Base-by-base conservation (phyloP, 1,140 invertebrate species). In the Cotesia glomerata region DNA sequence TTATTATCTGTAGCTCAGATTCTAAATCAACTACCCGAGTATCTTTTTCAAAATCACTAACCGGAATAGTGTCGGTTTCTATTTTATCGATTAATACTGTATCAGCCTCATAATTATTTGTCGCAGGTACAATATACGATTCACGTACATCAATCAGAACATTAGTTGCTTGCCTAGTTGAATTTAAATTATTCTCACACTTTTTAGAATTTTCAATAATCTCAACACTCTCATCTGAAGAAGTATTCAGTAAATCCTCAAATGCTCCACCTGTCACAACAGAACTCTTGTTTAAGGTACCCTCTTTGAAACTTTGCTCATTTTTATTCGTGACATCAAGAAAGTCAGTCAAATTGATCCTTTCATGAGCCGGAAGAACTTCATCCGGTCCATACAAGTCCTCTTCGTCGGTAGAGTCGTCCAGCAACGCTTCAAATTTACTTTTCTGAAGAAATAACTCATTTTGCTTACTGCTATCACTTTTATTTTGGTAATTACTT, bases 241-340 rank as follows among this genome's bases (percentile, higher is more conserved):
- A 71, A 3, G 78, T 74, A 65, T 81, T 67, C 4, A 82, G 56
- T 34, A 82, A 71, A 61, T 75, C 73, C 56, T 82, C 80, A 26
- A 82, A 82, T 14, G 18, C 73, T 13, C 66, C 36, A 52, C 9
- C 39, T 1, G 9, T 16, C 1, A 54, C 49, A 52, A 52, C 34
- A 5, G 35, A 65, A 45, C 26, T 34, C 18, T 35, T n/a, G 13
- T 39, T 14, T 9, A 39, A 4, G 34, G 9, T 1, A 56, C n/a
- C 18, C 68, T 14, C 35, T 51, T 13, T 66, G 52, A 8, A 26
- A 26, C 26, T 26, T 26, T 16, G 51, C 61, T 75, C 18, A 54
- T 14, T n/a, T 8, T 16, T 58, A 26, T 16, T 26, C 9, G 14
- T 26, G 18, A 11, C 56, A 18, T 16, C 18, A 7, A 11, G 56